Evolutionary conservation across 2,113 vertebrate genomes (phyloP).

Genomic region (Gadus macrocephalus): DNA sequence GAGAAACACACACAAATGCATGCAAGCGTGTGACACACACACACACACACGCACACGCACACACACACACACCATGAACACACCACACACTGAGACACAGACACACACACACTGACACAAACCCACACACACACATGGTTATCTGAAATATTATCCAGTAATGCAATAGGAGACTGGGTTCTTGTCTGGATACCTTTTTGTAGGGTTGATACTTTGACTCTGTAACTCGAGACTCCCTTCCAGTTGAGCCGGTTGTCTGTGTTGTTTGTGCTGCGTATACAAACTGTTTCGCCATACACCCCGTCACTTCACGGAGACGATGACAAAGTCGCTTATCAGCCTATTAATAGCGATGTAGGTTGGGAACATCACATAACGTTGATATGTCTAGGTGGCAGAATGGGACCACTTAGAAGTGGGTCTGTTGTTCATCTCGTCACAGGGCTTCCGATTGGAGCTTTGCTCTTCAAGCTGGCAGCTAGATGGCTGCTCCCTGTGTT

Average conservation of each 20-base stretch:
- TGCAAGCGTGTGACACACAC: neutral
- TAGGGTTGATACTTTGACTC: slow-evolving; percentile 30
- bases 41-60: slow-evolving; percentile 1
- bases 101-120: slow-evolving; percentile 11
- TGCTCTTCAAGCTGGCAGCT: slow-evolving; percentile 4
- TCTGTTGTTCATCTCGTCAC: slow-evolving; percentile 14
- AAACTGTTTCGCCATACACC: no score
- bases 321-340: no score
- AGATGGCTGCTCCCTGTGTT: slow-evolving; percentile 36
- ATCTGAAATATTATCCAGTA: slow-evolving; percentile 57
- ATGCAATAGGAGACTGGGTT: slow-evolving; percentile 44
- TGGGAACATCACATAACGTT: neutral
- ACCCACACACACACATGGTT: slow-evolving; percentile 3
- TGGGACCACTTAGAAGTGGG: slow-evolving; percentile 19
- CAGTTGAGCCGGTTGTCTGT: neutral
- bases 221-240: slow-evolving; percentile 39
- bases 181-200: slow-evolving; percentile 28
- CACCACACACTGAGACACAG: no score
- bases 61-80: neutral
- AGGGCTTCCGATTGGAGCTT: neutral
- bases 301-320: no score
- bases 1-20: neutral
- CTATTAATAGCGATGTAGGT: no score
- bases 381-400: slow-evolving; percentile 20
- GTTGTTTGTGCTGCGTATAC: no score